Evolutionary conservation across 2,113 vertebrate species (phyloP), one percentile per base, ranked within the genome.

Genomic region (Lasiurus borealis): DNA sequence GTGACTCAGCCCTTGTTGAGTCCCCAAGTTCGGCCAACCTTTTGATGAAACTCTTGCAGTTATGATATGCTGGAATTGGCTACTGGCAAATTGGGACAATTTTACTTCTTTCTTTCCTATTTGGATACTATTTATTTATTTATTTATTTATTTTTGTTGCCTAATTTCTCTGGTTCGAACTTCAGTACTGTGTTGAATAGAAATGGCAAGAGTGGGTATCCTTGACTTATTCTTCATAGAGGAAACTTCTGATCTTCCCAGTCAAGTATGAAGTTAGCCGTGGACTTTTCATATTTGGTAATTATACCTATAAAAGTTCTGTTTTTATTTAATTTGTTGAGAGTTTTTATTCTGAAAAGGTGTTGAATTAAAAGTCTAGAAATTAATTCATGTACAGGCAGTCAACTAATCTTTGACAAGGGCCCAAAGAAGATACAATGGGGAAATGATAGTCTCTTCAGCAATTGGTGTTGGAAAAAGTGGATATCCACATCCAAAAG

Each of bases 341-440:
- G n/a, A 50, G 2, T 85, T 78, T 81, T 89, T 80, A 71, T 52
- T 73, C 77, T 64, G 52, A 80, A 64, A 59, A 14, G 10, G n/a
- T 94, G 18, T 90, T 85, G 27, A 68, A n/a, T 69, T 85, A 78
- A 85, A 46, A 80, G 15, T 16, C 27, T 9, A 90, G 64, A 90
- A 64, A 80, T 46, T 78, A 59, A 52, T 15, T 1, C n/a, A 21
- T 62, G 14, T 72, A 15, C 71, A 59, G 78, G 27, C 4, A 13
- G 36, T 59, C 68, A 85, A 59, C 48, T 76, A 19, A 77, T 78
- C 52, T 69, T 94, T 84, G 87, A 85, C 14, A 78, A 85, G 12
- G 44, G 14, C 69, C 2, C 64, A 23, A 84, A 40, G 50, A 85
- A 40, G 68, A 54, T 11, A 21, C 14, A 62, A 4, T 21, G 29